Evolutionary conservation across 2,888 invertebrate genomes (phyloP), one percentile per base, ranked within the genome.

Genomic region (Zeuzera pyrina): DNA sequence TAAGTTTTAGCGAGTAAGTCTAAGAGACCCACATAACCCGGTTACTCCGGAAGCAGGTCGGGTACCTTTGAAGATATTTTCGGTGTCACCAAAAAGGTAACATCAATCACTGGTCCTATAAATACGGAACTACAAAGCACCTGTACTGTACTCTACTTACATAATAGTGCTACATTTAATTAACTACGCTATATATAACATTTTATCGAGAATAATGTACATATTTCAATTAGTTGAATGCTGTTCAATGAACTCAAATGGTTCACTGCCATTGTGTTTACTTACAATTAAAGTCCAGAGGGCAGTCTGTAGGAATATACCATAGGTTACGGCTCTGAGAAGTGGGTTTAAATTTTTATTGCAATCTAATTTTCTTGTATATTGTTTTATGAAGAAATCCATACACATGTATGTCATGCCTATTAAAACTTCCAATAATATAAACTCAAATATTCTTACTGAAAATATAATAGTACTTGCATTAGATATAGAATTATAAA

Each of bases 341-440:
- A 77, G 45, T 21, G 77, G 77, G 44, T 65, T 73, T 31, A 77
- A 39, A 12, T 41, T 39, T 36, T 44, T 45, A 39, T 57, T 47
- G 7, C 58, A 60, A 34, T 70, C 65, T 21, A 64, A 34, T 42
- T 52, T 63, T 29, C 54, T 59, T 3, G 76, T 71, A 26, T 76
- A 77, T 34, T 62, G 64, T 38, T 63, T 76, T 36, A 73, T 69
- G 41, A 77, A 77, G 39, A 61, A 52, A 41, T 77, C 77, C 73
- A 71, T 71, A 30, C 56, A 70, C 65, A 76, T 59, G 36, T 73
- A 77, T 2, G 64, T 41, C 45, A 73, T 55, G 3, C 76, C 77
- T 19, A 73, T 29, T 3, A 47, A 46, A 24, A 61, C 27, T 52
- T 66, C 57, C 24, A 51, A 44, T 13, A 67, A 10, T 28, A 70